A percentile compares a stretch with the other conserved stretches of the same genome.
These are phyloP conservation scores for Phoxinus phoxinus DNA, from an alignment of 2,113 vertebrate genomes.

Conservation along the genomic window DNA sequence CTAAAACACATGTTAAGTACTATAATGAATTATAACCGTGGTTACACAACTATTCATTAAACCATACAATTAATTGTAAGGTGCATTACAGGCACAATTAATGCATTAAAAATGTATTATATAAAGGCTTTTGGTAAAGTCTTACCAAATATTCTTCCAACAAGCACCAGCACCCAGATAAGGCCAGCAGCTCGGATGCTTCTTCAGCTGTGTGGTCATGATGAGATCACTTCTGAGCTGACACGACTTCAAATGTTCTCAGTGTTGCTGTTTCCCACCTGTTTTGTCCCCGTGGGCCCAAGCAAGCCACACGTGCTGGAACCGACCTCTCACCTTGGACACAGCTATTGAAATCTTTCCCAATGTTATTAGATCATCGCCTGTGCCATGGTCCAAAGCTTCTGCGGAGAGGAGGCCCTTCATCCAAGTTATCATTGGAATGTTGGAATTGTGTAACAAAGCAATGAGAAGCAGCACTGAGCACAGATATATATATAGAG, in stretches of 20 bases:
- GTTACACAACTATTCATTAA: too few relatives aligned
- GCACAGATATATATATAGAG: constrained; percentile 9
- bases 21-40: too few relatives aligned
- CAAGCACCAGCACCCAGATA: too few relatives aligned
- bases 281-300: neutral
- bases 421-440: constrained; percentile 57
- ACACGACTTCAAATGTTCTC: constrained; percentile 30
- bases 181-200: constrained; percentile 12
- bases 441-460: constrained; percentile 59
- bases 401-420: constrained; percentile 38
- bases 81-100: too few relatives aligned
- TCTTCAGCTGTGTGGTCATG: neutral
- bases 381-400: constrained; percentile 47
- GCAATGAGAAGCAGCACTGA: constrained; percentile 49
- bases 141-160: too few relatives aligned
- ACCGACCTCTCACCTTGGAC: constrained; percentile 47
- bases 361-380: constrained; percentile 59
- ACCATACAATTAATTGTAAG: too few relatives aligned
- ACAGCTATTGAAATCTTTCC: constrained; percentile 53
- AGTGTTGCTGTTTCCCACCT: constrained; percentile 5
- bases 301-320: neutral
- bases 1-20: too few relatives aligned
- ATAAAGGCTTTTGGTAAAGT: too few relatives aligned
- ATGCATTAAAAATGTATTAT: too few relatives aligned
- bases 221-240: constrained; percentile 36